Conservation (phyloP, 1,140 invertebrate species). For the Heliconius eleuchia region DNA sequence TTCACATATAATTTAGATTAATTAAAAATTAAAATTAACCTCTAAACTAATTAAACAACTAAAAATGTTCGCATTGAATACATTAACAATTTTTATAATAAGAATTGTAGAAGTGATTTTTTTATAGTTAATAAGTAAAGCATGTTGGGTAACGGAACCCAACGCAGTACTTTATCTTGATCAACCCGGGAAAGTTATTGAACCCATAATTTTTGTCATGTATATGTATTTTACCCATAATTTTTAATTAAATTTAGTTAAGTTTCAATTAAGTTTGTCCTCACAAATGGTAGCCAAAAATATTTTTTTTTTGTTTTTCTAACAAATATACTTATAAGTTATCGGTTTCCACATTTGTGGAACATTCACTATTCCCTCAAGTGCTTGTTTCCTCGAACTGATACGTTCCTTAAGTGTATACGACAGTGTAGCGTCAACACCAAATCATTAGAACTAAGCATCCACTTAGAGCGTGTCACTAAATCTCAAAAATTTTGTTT, state of each 20-base stretch:
- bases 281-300: neutral
- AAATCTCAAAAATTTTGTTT: neutral
- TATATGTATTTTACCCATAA: too few relatives aligned
- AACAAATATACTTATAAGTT: neutral
- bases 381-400: neutral
- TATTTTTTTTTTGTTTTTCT: neutral
- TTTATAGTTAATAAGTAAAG: slow-evolving; percentile 11
- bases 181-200: neutral
- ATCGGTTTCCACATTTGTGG: neutral
- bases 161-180: neutral
- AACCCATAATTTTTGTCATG: too few relatives aligned
- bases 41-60: slow-evolving; percentile 14
- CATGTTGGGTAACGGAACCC: slow-evolving; percentile 2
- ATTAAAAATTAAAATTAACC: slow-evolving; percentile 14
- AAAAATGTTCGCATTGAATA: slow-evolving; percentile 11
- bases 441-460: neutral
- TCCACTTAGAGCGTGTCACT: neutral
- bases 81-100: slow-evolving; percentile 11
- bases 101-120: slow-evolving; percentile 12
- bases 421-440: neutral
- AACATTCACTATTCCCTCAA: neutral
- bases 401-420: neutral
- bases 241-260: too few relatives aligned
- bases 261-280: too few relatives aligned
- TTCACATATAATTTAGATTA: slow-evolving; percentile 14